A percentile compares a stretch with the other conserved stretches of the same genome.
Evolutionary conservation across 2,797 vertebrate genomes (phyloP).

Genomic region (Aratinga solstitialis): DNA sequence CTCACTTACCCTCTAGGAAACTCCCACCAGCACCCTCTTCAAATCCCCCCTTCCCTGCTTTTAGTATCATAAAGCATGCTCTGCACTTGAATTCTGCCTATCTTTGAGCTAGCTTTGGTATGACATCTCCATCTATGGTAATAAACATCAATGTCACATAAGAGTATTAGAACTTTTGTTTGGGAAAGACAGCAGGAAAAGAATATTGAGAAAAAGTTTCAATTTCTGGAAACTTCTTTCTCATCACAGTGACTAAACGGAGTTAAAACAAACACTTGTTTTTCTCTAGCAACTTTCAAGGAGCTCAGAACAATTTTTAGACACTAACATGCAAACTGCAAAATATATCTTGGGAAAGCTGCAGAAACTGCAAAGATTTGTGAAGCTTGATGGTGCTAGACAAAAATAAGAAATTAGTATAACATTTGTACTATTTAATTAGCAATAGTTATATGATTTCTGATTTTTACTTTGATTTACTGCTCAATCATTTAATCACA

Average conservation of each 20-base stretch:
- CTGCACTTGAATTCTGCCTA: neutral
- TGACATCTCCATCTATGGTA: neutral
- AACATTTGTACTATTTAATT: neutral
- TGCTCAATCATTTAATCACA: slow-evolving; percentile 8
- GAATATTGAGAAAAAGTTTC: neutral
- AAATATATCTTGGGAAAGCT: neutral
- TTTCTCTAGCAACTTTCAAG: neutral
- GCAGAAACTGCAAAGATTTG: neutral
- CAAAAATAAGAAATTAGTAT: neutral
- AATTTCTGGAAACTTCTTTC: neutral
- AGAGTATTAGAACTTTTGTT: neutral
- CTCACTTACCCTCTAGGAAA: neutral
- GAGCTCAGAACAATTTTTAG: neutral
- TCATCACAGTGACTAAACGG: neutral
- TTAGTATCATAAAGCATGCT: neutral
- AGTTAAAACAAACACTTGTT: neutral
- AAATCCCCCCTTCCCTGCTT: neutral
- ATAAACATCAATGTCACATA: neutral
- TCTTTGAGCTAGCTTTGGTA: neutral
- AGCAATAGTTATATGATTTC: neutral
- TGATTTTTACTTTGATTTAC: neutral
- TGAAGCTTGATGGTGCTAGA: neutral
- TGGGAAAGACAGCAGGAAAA: neutral
- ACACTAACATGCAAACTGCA: neutral
- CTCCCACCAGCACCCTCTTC: neutral